Evolutionary conservation across 2,113 vertebrate species (phyloP).

Genomic region (Pomatostomus ruficeps): DNA sequence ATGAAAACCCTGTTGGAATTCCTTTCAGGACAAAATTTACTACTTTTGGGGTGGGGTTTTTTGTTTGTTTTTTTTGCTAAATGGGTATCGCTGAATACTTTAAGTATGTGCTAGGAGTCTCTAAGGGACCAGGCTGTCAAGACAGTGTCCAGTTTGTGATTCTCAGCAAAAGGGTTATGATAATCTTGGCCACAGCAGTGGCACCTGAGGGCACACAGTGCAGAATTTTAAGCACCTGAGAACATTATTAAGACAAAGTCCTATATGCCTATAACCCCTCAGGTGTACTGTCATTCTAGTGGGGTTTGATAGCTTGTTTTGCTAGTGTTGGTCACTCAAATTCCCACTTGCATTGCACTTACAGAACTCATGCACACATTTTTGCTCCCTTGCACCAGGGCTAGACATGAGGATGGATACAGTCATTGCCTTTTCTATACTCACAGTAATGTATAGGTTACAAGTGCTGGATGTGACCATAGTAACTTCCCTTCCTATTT

Average conservation of each 20-base stretch:
- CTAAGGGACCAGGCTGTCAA: neutral
- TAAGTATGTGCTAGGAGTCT: neutral
- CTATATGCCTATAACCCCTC: neutral
- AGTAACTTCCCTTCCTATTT: neutral
- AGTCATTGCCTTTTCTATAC: neutral
- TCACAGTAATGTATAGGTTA: neutral
- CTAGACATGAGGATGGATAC: neutral
- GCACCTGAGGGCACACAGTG: rapidly evolving
- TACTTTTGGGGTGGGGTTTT: neutral
- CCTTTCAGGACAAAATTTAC: neutral
- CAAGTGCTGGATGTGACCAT: neutral
- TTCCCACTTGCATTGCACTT: neutral
- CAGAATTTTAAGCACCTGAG: neutral
- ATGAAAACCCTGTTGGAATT: neutral
- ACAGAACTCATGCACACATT: neutral
- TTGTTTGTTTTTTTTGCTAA: neutral
- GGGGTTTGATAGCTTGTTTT: neutral
- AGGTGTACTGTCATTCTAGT: neutral
- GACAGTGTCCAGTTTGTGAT: neutral
- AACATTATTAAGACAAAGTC: neutral
- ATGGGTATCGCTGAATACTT: neutral
- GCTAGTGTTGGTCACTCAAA: neutral
- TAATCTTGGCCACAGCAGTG: neutral
- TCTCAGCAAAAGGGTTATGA: neutral
- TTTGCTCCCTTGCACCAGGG: neutral